Percentiles rank a stretch among this genome's conserved stretches.
phyloP scores from a whole-genome alignment of 2,888 invertebrate genomes.

The Villa cingulata region DNA sequence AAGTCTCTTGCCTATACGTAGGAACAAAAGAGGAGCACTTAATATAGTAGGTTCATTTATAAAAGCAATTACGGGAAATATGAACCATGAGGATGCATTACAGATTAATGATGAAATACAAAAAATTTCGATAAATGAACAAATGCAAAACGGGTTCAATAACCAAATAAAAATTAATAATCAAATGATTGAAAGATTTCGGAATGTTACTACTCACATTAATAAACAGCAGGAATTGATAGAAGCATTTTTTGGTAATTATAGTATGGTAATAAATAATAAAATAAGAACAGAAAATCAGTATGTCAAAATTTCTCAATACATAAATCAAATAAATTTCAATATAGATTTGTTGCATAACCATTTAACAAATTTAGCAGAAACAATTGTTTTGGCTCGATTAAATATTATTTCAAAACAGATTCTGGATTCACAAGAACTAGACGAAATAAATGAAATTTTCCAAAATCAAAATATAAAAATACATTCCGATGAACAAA shows the following conservation, averaged over 20 bases:
- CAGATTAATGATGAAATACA: too few species aligned
- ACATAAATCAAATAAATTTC: neutral
- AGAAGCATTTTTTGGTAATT: neutral
- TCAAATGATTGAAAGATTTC: neutral
- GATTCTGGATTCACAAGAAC: neutral
- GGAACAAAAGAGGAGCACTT: too few species aligned
- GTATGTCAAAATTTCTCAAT: neutral
- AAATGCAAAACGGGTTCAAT: too few species aligned
- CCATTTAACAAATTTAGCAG: neutral
- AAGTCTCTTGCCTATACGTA: too few species aligned
- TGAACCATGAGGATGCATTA: neutral
- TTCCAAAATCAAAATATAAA: too few species aligned
- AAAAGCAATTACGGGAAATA: too few species aligned
- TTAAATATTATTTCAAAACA: constrained; percentile 2
- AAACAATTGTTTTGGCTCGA: neutral
- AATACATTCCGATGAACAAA: too few species aligned
- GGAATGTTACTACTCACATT: neutral
- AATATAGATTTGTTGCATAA: neutral
- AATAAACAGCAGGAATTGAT: neutral
- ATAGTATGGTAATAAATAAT: neutral
- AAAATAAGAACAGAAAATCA: neutral
- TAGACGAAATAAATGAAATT: neutral
- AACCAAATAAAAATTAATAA: too few species aligned
- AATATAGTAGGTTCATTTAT: neutral
- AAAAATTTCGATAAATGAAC: too few species aligned